Conservation (phyloP, 2,113 vertebrate genomes). For the Pachypanchax playfairii region DNA sequence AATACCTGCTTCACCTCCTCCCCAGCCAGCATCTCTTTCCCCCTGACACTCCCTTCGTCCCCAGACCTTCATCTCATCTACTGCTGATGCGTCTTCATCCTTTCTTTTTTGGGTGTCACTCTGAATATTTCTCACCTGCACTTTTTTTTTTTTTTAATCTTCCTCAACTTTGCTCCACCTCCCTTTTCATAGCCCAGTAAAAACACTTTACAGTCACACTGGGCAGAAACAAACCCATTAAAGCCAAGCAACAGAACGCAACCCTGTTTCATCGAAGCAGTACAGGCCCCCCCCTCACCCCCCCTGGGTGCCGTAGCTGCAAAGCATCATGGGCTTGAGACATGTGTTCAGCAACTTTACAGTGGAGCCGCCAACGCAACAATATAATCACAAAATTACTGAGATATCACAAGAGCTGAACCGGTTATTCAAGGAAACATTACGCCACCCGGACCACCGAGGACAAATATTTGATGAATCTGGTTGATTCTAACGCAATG, state of each 20-base stretch:
- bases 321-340: conserved; percentile 14
- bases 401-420: conserved; percentile 24
- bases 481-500: too few species aligned
- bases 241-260: conserved; percentile 16
- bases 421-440: conserved; percentile 36
- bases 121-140: conserved; percentile 41
- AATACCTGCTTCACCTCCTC: conserved; percentile 59
- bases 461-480: not conserved
- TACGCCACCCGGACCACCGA: conserved; percentile 11
- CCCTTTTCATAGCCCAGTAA: not conserved
- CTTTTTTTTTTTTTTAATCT: too few species aligned
- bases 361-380: conserved; percentile 29
- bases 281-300: conserved; percentile 21
- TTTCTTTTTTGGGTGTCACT: too few species aligned
- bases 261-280: conserved; percentile 19
- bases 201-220: not conserved
- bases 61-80: conserved; percentile 40
- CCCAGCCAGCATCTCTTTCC: conserved; percentile 35
- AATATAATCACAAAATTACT: conserved; percentile 46
- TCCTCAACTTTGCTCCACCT: not conserved
- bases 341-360: conserved; percentile 33
- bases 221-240: conserved; percentile 23
- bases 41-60: conserved; percentile 34
- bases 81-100: conserved; percentile 35
- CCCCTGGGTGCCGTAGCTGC: conserved; percentile 28